Evolutionary conservation across 2,888 invertebrate genomes (phyloP).

Genomic region (Tortrix viridana): DNA sequence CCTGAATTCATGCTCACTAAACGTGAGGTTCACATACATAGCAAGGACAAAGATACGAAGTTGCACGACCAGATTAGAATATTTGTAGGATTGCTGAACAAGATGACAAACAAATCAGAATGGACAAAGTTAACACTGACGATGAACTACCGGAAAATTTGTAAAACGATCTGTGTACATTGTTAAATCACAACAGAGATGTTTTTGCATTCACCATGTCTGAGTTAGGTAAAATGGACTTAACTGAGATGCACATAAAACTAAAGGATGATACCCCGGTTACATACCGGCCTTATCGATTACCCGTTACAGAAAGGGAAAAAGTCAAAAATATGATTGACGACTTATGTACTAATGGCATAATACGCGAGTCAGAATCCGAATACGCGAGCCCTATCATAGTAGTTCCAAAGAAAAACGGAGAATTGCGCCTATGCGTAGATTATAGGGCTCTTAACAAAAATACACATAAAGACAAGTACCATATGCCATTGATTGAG

Average conservation of each 20-base stretch:
- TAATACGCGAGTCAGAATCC: slow-evolving; percentile 11
- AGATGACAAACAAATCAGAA: neutral
- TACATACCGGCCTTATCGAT: slow-evolving; percentile 36
- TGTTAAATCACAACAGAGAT: slow-evolving; percentile 25
- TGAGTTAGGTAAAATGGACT: slow-evolving; percentile 29
- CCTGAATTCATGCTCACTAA: neutral
- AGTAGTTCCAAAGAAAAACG: slow-evolving; percentile 42
- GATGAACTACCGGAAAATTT: neutral
- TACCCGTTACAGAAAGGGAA: slow-evolving; percentile 11
- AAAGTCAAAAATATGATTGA: slow-evolving; percentile 12
- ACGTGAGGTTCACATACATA: too few relatives aligned
- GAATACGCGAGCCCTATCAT: slow-evolving; percentile 12
- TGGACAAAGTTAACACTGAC: slow-evolving; percentile 1
- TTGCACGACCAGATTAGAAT: neutral
- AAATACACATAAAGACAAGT: slow-evolving; percentile 46
- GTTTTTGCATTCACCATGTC: slow-evolving; percentile 31
- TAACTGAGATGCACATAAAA: slow-evolving; percentile 35
- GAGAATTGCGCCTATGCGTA: slow-evolving; percentile 43
- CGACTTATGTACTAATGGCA: slow-evolving; percentile 3
- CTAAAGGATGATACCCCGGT: slow-evolving; percentile 33
- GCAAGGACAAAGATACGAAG: neutral
- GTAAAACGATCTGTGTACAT: slow-evolving; percentile 6
- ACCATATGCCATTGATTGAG: slow-evolving; percentile 47
- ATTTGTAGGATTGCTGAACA: neutral
- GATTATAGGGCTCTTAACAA: slow-evolving; percentile 40